Evolutionary conservation across 2,888 invertebrate genomes (phyloP), one percentile per base, ranked within the genome.

Genomic region (Caenorhabditis panamensis): DNA sequence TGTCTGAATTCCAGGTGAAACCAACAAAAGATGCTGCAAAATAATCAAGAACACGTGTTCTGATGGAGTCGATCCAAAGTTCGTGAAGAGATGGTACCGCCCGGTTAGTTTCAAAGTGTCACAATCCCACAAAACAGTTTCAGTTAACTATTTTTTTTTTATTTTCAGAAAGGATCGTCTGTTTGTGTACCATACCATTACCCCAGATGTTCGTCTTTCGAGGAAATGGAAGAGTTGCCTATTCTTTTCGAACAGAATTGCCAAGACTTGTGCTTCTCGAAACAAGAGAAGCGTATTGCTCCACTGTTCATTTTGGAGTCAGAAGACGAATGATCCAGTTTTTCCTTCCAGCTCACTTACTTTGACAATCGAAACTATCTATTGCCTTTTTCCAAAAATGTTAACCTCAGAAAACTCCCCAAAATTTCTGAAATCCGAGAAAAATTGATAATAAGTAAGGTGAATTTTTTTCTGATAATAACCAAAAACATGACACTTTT

Each of bases 231-330:
- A 22, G 86, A 86, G 51, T 69, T 76, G 22, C 86, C 86, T 0
- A 86, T 86, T 54, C 72, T 78, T 8, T 85, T 82, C 61, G 76
- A 80, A 28, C 86, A 85, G 62, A 86, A 86, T 47, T 86, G 86
- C 49, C 84, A 86, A 53, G 86, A 86, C 71, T 54, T 86, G 2
- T 86, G 86, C 54, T 86, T 86, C 73, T 75, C 59, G 8, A 75
- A 68, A 36, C 67, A 67, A 6, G 85, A 86, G 59, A 85, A 85
- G 76, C 67, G 75, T 22, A 84, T 86, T 20, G 54, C 80, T 4
- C 86, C 86, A 24, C 64, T 86, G 36, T 86, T 84, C 73, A 59
- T 18, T 4, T 41, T 82, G 53, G 82, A 82, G 24, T 37, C 63
- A 0, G 82, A 78, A 3, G 77, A 77, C 16, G 68, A 72, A 22